A percentile compares a stretch with the other conserved stretches of the same genome.
Evolutionary conservation across 2,888 invertebrate species (phyloP).

Genomic region (Eulithis testata): DNA sequence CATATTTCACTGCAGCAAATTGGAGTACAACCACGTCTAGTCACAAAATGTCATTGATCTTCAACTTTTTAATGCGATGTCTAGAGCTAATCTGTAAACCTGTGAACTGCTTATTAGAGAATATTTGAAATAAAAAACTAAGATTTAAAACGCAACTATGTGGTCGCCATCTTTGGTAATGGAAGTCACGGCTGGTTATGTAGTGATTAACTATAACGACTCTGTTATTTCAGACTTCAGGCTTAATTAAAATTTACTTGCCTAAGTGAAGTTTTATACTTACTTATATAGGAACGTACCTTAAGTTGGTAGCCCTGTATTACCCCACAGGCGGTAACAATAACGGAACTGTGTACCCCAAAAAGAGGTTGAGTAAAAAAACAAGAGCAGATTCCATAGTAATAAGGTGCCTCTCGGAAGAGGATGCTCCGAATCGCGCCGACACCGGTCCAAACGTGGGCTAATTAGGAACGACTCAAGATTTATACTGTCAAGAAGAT

Average conservation of each 20-base stretch:
- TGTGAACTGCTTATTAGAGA: constrained; percentile 39
- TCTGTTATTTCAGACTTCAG: constrained; percentile 17
- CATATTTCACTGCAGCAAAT: too few relatives aligned
- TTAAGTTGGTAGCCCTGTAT: constrained; percentile 3
- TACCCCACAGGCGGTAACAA: constrained; percentile 22
- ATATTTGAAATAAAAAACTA: constrained; percentile 33
- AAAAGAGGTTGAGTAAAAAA: constrained; percentile 48
- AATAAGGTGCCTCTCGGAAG: constrained; percentile 62
- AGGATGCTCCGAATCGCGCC: constrained; percentile 40
- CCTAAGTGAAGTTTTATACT: constrained; percentile 1
- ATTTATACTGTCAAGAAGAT: constrained; percentile 24
- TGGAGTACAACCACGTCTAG: too few relatives aligned
- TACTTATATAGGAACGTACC: too few relatives aligned
- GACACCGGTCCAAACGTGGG: constrained; percentile 45
- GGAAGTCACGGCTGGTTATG: constrained; percentile 26
- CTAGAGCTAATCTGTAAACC: constrained; percentile 41
- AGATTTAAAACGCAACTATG: constrained; percentile 30
- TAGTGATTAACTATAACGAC: constrained; percentile 29
- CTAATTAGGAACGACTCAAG: constrained; percentile 34
- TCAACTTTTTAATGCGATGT: constrained; percentile 37
- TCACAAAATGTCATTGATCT: not conserved
- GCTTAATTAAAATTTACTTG: constrained; percentile 10
- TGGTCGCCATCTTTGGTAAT: constrained; percentile 32
- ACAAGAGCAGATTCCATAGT: constrained; percentile 76
- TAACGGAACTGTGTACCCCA: constrained; percentile 34